Evolutionary conservation across 1,140 invertebrate species (phyloP), one percentile per base, ranked within the genome.

Genomic region (Drosophila sp.): DNA sequence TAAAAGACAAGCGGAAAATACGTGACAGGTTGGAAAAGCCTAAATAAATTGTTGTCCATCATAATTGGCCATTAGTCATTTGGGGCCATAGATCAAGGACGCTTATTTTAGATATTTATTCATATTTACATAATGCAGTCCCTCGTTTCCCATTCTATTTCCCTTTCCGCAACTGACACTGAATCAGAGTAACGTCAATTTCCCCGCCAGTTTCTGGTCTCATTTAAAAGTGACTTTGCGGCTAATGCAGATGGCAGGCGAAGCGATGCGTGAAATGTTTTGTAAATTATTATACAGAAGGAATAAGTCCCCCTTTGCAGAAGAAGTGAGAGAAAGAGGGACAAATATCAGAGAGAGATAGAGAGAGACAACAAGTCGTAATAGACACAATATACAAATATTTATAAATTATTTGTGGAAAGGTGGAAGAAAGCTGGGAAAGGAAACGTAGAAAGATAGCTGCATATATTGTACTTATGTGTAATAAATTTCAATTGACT

Each of bases 401-500:
- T 78, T 78, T 66, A 73, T 58, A 18, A 16, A 21, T 5, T 14
- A 50, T 29, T 40, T 14, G 38, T 9, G 13, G 6, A 34, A 18
- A 36, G 25, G 53, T 27, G 25, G n/a, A 13, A 16, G n/a, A 21
- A 16, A 34, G 45, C 27, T 7, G 27, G 8, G 2, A 59, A 3
- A 7, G 14, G 14, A 13, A 6, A 6, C 2, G 27, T 21, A 25
- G 21, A 1, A 11, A 4, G 21, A 2, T 21, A 38, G n/a, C 13
- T 61, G 64, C 62, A 65, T 82, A 51, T 62, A 59, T 73, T 54
- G 36, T 70, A 29, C 13, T 63, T 54, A 27, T 71, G 32, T 41
- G 67, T 48, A 71, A 83, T 83, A 83, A 83, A 84, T 83, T 83
- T 86, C 80, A 83, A 83, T 83, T 83, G 80, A 83, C 80, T 84